Evolutionary conservation across 2,113 vertebrate species (phyloP).

Genomic region (Mugil cephalus): DNA sequence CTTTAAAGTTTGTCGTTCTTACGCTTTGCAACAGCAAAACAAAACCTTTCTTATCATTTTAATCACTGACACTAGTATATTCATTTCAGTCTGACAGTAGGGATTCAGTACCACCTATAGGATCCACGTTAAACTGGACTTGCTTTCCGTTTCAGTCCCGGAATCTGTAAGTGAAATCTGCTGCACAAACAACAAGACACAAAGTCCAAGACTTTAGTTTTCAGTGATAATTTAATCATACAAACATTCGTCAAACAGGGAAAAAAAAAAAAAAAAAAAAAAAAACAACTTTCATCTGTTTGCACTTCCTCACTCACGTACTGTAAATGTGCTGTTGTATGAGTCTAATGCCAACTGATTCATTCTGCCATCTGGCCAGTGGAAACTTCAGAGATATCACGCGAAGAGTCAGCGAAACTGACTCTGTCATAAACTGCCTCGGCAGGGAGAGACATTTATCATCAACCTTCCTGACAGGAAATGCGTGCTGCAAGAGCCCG

Average conservation of each 20-base stretch:
- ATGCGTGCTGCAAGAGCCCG: constrained; percentile 5
- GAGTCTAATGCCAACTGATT: constrained; percentile 84
- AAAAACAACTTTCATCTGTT: constrained; percentile 83
- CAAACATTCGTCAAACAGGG: constrained; percentile 97
- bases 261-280: constrained; percentile 80
- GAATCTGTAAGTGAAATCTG: neutral
- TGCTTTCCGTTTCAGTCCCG: neutral
- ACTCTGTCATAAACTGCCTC: constrained; percentile 66
- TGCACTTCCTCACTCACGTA: constrained; percentile 74
- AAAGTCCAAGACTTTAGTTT: constrained; percentile 78
- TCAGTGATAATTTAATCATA: constrained; percentile 99
- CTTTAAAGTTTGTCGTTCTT: too few species aligned
- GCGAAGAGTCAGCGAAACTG: constrained; percentile 57
- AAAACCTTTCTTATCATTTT: too few species aligned
- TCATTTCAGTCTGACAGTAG: too few species aligned
- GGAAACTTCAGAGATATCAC: constrained; percentile 61
- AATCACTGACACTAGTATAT: too few species aligned
- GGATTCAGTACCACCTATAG: too few species aligned
- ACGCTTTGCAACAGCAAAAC: too few species aligned
- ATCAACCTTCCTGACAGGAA: constrained; percentile 1
- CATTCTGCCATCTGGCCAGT: constrained; percentile 78
- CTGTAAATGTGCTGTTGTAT: constrained; percentile 82
- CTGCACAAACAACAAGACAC: constrained; percentile 12
- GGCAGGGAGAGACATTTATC: constrained; percentile 12
- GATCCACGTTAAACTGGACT: too few species aligned